phyloP scores from a whole-genome alignment of 2,797 vertebrate species.

The Brachymystax lenok region DNA sequence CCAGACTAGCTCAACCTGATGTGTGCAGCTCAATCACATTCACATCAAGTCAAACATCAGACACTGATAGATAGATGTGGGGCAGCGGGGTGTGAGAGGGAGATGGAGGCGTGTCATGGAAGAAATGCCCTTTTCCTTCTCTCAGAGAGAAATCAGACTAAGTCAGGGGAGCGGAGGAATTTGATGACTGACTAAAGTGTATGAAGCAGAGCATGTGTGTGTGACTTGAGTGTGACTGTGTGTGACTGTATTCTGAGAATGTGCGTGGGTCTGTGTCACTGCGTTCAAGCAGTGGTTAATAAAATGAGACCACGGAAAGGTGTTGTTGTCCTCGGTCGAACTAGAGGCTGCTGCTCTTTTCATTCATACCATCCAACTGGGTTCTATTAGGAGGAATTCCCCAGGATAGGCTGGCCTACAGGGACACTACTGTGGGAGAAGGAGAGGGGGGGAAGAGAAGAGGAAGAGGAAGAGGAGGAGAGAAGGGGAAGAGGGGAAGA shows the following conservation, averaged over 20 bases:
- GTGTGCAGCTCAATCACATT: background rate
- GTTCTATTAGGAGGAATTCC: background rate
- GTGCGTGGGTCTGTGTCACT: background rate
- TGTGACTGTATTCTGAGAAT: too few relatives aligned
- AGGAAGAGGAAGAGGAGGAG: too few relatives aligned
- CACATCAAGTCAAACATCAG: too few relatives aligned
- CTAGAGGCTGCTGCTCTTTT: background rate
- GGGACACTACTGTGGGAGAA: too few relatives aligned
- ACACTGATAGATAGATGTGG: too few relatives aligned
- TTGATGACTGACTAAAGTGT: background rate
- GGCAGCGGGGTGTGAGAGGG: background rate
- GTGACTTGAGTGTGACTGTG: too few relatives aligned
- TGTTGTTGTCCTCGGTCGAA: background rate
- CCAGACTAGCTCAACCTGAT: background rate
- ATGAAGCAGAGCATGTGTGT: too few relatives aligned
- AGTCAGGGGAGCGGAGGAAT: background rate
- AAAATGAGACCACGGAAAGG: background rate
- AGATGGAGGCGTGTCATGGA: background rate
- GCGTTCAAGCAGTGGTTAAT: background rate
- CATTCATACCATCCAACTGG: background rate
- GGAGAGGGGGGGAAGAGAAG: background rate
- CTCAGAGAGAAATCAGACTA: background rate
- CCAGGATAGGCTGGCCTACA: background rate
- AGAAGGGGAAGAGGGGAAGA: background rate
- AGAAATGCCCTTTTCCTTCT: background rate